Conservation (phyloP, 2,113 vertebrate genomes). For the Diglossa brunneiventris region DNA sequence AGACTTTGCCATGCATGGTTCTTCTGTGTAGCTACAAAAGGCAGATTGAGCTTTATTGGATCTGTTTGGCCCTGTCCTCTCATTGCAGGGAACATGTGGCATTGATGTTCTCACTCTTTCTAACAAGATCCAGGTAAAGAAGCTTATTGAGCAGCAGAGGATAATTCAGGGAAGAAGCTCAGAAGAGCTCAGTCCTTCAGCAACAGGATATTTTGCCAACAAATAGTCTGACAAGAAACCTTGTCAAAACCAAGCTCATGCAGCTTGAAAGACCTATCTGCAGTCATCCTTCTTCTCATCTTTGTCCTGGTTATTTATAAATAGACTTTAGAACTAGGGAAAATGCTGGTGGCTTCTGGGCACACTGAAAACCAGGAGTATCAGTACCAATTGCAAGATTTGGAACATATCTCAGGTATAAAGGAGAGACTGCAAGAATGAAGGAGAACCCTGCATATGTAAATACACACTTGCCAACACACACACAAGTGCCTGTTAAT, state of each 20-base stretch:
- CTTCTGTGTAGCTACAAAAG: not conserved
- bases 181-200: not conserved
- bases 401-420: not conserved
- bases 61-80: not conserved
- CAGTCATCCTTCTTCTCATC: not conserved
- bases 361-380: not conserved
- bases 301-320: not conserved
- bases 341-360: not conserved
- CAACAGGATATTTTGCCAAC: not conserved
- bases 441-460: not conserved
- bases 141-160: not conserved
- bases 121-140: not conserved
- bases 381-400: not conserved
- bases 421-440: not conserved
- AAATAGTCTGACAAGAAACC: not conserved
- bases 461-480: not conserved
- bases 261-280: not conserved
- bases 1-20: not conserved
- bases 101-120: not conserved
- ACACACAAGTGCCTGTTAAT: not conserved
- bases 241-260: not conserved
- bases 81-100: not conserved
- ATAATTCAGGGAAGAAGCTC: not conserved
- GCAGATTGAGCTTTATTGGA: not conserved
- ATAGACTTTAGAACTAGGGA: not conserved